Evolutionary conservation across 2,113 vertebrate species (phyloP).

Genomic region (Proterorhinus semilunaris): DNA sequence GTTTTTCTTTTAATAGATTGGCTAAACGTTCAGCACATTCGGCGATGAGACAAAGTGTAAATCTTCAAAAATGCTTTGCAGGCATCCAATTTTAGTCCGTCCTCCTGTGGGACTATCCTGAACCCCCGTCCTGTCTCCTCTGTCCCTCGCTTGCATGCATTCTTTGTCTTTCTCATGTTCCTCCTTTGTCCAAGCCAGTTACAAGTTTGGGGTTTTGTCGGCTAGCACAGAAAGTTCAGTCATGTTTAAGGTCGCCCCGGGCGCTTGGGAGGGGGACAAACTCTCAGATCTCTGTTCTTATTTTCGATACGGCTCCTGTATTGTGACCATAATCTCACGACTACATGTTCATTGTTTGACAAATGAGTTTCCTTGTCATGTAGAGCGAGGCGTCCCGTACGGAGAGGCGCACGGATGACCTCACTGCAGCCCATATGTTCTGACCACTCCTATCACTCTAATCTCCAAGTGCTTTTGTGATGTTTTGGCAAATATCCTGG

Average conservation of each 20-base stretch:
- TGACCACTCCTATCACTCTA: constrained; percentile 11
- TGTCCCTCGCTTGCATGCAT: constrained; percentile 14
- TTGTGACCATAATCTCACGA: constrained; percentile 46
- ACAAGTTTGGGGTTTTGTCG: constrained; percentile 38
- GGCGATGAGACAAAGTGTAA: constrained; percentile 63
- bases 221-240: constrained; percentile 32
- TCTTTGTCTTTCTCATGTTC: constrained; percentile 39
- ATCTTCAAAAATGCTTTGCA: constrained; percentile 56
- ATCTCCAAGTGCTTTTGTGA: constrained; percentile 5
- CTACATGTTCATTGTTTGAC: constrained; percentile 56
- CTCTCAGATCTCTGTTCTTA: constrained; percentile 45
- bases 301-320: constrained; percentile 53
- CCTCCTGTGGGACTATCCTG: constrained; percentile 46
- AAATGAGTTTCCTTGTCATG: constrained; percentile 44
- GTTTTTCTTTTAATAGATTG: constrained; percentile 70
- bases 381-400: constrained; percentile 23
- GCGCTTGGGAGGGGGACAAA: constrained; percentile 20
- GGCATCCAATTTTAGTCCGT: constrained; percentile 36
- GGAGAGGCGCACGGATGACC: constrained; percentile 40
- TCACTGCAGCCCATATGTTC: constrained; percentile 43
- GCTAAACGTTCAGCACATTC: constrained; percentile 62
- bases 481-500: constrained; percentile 10
- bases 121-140: constrained; percentile 5
- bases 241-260: constrained; percentile 47
- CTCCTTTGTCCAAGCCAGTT: constrained; percentile 10